phyloP scores from a whole-genome alignment of 2,113 vertebrate species.

The Anolis sagrei region DNA sequence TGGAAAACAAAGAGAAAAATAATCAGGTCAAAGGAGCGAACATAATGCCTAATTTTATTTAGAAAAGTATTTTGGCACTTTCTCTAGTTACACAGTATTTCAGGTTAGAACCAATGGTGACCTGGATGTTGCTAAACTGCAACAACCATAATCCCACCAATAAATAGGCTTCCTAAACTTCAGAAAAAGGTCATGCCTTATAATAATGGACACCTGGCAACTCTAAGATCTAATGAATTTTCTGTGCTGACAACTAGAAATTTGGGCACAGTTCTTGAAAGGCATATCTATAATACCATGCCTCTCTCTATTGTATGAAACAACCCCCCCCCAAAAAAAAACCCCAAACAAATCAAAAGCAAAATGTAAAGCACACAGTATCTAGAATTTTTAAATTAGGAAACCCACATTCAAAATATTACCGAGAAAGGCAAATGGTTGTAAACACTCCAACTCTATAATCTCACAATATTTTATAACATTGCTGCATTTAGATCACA shows the following conservation, averaged over 20 bases:
- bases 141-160: not conserved
- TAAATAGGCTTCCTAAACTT: not conserved
- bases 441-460: not conserved
- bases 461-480: not conserved
- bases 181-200: no score
- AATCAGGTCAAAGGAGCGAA: conserved; percentile 21
- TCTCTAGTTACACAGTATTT: no score
- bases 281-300: not conserved
- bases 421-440: not conserved
- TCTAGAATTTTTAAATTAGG: not conserved
- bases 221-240: not conserved
- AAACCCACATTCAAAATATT: not conserved
- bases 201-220: not conserved
- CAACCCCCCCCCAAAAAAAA: not conserved
- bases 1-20: conserved; percentile 45
- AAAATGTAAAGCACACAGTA: not conserved
- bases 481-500: not conserved
- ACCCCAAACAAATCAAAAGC: not conserved
- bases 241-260: not conserved
- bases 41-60: not conserved
- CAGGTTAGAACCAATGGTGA: not conserved
- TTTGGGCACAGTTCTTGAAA: not conserved
- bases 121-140: not conserved
- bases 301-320: not conserved
- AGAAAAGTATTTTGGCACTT: not conserved